phyloP scores from a whole-genome alignment of 2,113 vertebrate genomes.

The Melanerpes formicivorus region DNA sequence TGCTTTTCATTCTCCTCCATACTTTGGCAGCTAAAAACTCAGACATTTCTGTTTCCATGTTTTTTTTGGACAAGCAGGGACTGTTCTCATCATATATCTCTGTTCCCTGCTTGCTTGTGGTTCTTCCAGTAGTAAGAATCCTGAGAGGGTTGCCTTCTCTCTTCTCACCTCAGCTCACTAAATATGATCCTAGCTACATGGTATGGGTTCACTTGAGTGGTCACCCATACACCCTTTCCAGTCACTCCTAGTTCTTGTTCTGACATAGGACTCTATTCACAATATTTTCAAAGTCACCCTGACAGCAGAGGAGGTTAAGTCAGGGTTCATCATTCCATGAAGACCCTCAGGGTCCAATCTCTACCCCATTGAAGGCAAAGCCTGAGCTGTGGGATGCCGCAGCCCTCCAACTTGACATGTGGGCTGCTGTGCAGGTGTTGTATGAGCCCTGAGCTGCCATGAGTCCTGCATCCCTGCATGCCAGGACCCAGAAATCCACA shows the following conservation, averaged over 20 bases:
- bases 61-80: neutral
- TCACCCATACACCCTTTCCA: neutral
- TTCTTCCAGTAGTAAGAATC: neutral
- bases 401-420: rapidly evolving
- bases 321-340: neutral
- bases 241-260: neutral
- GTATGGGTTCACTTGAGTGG: neutral
- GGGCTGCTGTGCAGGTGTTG: neutral
- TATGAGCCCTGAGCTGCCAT: neutral
- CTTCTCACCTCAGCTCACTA: neutral
- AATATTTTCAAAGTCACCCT: neutral
- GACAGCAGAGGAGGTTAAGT: neutral
- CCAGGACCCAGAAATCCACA: neutral
- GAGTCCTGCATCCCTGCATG: neutral
- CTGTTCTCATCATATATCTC: neutral
- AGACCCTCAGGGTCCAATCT: neutral
- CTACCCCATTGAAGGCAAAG: neutral
- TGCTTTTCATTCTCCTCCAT: neutral
- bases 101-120: neutral
- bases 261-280: neutral
- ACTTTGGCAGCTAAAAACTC: neutral
- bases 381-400: neutral
- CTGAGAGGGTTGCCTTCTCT: neutral
- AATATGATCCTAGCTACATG: rapidly evolving
- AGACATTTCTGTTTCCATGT: neutral